Base-by-base conservation (phyloP, 2,888 invertebrate genomes). In the Flabesymbios commensalis region DNA sequence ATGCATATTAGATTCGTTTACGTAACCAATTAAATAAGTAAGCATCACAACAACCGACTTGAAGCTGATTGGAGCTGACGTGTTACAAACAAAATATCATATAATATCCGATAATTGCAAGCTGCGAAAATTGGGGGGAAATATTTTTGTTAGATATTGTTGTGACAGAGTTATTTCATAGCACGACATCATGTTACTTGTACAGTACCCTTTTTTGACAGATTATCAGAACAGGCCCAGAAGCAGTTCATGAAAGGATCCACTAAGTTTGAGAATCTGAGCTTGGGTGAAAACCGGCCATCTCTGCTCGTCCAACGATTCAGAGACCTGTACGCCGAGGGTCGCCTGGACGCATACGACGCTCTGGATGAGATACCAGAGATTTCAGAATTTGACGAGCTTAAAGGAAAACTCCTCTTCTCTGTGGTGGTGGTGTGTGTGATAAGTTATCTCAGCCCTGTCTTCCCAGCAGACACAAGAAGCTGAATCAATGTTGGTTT, bases 321-420 rank as follows among this genome's bases (percentile, higher is more conserved):
- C 84, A 90, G 90, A 36, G 88, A 89, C 65, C 87, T 96, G 63
- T 96, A 95, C 85, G 88, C 90, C 54, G 90, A 91, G 73, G 91
- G 90, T 33, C 87, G 94, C 59, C 89, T 91, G 61, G 91, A 93
- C 74, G 90, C 92, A 0, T 84, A 95, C 73, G 93, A 94, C 72
- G 91, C 94, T 10, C 85, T 97, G 63, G 90, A 93, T 72, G 87
- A 88, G 32, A 85, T 96, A 62, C 88, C 90, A 10, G 90, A 91
- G 68, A 87, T 97, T 59, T 87, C 88, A 58, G 90, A 92, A 70
- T 91, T 92, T 17, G 90, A 91, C 63, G 93, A 93, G 77, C 87
- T 97, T 69, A 96, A 97, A 85, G 89, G 90, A 75, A 97, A 96
- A 87, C 92, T 97, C 71, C 88, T 97, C 69, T 96, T 96, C 85